Evolutionary conservation across 2,888 invertebrate species (phyloP).

Genomic region (Merodon equestris): DNA sequence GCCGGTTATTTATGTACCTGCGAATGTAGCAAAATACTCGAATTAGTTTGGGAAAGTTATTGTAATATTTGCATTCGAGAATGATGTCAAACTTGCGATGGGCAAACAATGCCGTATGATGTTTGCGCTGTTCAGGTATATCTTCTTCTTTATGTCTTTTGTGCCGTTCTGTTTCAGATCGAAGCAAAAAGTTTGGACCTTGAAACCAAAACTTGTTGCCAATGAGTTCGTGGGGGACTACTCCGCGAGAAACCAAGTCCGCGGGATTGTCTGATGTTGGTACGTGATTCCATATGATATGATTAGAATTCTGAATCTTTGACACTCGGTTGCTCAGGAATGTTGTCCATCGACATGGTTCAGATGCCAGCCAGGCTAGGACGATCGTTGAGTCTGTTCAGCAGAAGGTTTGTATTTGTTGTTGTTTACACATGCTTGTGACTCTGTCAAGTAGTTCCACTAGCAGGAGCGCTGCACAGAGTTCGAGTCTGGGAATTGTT

Average conservation of each 20-base stretch:
- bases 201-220: slow-evolving; percentile 17
- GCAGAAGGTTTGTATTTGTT: slow-evolving; percentile 17
- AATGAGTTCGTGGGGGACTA: slow-evolving; percentile 7
- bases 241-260: slow-evolving; percentile 18
- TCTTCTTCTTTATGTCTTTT: not conserved
- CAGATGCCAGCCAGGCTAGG: slow-evolving; percentile 34
- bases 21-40: slow-evolving; percentile 11
- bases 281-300: slow-evolving; percentile 6
- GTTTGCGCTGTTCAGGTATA: slow-evolving; percentile 8
- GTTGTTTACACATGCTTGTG: slow-evolving; percentile 4
- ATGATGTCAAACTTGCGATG: not conserved
- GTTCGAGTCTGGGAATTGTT: slow-evolving; percentile 23
- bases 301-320: slow-evolving; percentile 10
- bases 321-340: slow-evolving; percentile 28
- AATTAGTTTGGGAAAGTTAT: not conserved
- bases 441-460: slow-evolving; percentile 7
- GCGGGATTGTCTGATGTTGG: slow-evolving; percentile 7
- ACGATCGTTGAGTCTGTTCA: slow-evolving; percentile 32
- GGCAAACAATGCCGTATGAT: not conserved
- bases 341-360: slow-evolving; percentile 31
- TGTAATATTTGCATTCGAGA: slow-evolving; percentile 7
- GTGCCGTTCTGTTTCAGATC: slow-evolving; percentile 13
- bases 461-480: slow-evolving; percentile 15
- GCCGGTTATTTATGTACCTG: slow-evolving; percentile 17
- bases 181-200: slow-evolving; percentile 8